A percentile compares a stretch with the other conserved stretches of the same genome.
Conservation (phyloP, 2,113 vertebrate species). For the Tauraco erythrolophus region DNA sequence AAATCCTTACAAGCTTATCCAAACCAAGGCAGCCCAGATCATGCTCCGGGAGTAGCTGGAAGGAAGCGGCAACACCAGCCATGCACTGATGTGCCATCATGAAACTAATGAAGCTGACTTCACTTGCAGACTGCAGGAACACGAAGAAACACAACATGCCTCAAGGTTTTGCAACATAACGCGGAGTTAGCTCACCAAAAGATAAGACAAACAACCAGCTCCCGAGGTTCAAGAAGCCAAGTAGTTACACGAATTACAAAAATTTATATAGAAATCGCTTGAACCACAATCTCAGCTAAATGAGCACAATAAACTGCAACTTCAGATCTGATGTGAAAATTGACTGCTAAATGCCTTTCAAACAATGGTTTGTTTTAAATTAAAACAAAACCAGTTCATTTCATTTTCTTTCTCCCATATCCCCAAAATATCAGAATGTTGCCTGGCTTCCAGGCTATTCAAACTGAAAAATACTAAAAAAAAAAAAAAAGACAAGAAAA, state of each 20-base stretch:
- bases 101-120: constrained; percentile 87
- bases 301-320: constrained; percentile 13
- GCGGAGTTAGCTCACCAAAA: constrained; percentile 67
- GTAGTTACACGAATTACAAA: constrained; percentile 53
- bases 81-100: constrained; percentile 81
- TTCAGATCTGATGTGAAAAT: constrained; percentile 35
- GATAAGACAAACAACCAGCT: constrained; percentile 73
- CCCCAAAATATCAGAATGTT: background rate
- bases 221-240: constrained; percentile 64
- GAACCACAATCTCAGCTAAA: background rate
- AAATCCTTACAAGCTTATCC: constrained; percentile 87
- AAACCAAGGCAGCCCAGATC: constrained; percentile 79
- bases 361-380: background rate
- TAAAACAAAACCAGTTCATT: background rate
- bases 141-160: constrained; percentile 76
- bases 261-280: constrained; percentile 6
- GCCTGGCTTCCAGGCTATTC: background rate
- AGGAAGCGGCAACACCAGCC: constrained; percentile 80
- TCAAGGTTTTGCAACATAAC: constrained; percentile 68
- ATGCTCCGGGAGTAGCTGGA: constrained; percentile 80
- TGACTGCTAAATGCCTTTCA: constrained; percentile 9
- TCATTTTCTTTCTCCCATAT: background rate
- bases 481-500: background rate
- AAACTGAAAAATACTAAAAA: background rate
- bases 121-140: constrained; percentile 74